Conservation (phyloP, 1,140 invertebrate genomes). For the Limonius californicus region DNA sequence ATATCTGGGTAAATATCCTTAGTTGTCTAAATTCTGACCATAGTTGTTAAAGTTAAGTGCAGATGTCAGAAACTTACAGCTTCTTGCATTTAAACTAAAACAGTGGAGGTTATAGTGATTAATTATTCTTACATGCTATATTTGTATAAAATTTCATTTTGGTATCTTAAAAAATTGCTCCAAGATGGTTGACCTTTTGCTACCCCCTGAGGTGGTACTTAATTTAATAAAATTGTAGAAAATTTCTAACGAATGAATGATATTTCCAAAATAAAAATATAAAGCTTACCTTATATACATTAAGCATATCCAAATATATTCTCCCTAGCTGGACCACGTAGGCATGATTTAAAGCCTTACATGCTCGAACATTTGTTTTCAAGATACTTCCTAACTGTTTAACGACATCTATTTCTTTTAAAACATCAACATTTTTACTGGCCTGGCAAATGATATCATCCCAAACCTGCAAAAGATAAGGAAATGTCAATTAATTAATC, state of each 20-base stretch:
- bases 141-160: background rate
- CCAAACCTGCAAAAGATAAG: constrained; percentile 64
- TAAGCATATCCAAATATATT: constrained; percentile 98
- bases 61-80: no score
- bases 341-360: constrained; percentile 93
- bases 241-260: background rate
- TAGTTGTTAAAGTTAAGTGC: no score
- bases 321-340: constrained; percentile 94
- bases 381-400: constrained; percentile 97
- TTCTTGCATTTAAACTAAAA: no score
- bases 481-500: no score
- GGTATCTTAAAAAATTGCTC: background rate
- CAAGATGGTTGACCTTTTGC: background rate
- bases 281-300: constrained; percentile 88
- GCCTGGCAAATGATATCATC: constrained; percentile 98
- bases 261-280: background rate
- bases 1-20: no score
- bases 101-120: no score
- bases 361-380: constrained; percentile 98
- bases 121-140: background rate
- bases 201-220: background rate
- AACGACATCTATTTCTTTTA: constrained; percentile 94
- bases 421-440: constrained; percentile 91
- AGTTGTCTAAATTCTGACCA: no score
- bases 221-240: background rate